Evolutionary conservation across 2,797 vertebrate species (phyloP), one percentile per base, ranked within the genome.

Genomic region (Arctocebus calabarensis): DNA sequence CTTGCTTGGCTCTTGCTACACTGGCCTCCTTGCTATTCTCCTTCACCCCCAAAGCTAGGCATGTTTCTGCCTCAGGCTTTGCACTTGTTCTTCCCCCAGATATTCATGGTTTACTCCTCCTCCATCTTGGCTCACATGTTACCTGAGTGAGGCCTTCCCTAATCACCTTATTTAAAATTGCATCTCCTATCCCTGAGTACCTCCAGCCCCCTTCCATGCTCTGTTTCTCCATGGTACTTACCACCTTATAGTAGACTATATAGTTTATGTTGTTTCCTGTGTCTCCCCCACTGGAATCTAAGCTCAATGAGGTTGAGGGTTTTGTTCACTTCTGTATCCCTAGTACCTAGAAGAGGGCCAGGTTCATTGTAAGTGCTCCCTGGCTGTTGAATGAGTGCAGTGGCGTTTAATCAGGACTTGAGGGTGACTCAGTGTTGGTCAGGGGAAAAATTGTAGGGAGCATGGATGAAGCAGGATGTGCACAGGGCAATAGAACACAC

Each of bases 401-500:
- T 75, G 55, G 43, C 81, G 68, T 77, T 23, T 90, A 43, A 74
- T 79, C n/a, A 43, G 62, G n/a, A 75, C 68, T 48, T 61, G 3
- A 37, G 59, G 37, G 62, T 83, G 45, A 74, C 7, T 84, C 1
- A 19, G 22, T 29, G 20, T 40, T 86, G 11, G 22, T 66, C 74
- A 71, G 61, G 34, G 75, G 84, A 96, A 34, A 32, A 68, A 14
- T 59, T 9, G 16, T 68, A 90, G 88, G 34, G 74, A 52, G 7
- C 87, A 25, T 57, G 4, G 10, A 85, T 74, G 40, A 75, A 92
- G 48, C 43, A 90, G 73, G 68, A 84, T 66, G n/a, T 92, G 88
- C 55, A 6, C 20, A 27, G 70, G 68, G 52, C 32, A 61, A 55
- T n/a, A 85, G 88, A 75, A 61, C 45, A 64, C 37, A 87, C 25